phyloP scores from a whole-genome alignment of 2,113 vertebrate species.

The Petaurus breviceps region DNA sequence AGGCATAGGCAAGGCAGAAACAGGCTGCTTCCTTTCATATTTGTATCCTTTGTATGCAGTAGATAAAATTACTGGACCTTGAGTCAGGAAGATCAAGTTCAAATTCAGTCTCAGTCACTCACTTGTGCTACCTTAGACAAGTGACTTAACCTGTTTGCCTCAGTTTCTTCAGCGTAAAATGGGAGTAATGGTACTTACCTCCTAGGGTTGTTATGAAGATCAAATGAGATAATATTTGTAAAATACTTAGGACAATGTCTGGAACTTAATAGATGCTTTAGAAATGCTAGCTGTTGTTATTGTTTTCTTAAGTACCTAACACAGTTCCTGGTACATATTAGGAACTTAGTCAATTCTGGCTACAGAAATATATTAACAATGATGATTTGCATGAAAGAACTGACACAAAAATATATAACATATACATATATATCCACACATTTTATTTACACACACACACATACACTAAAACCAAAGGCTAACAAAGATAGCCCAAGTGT shows the following conservation, averaged over 20 bases:
- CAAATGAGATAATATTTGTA: not conserved
- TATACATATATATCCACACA: no score
- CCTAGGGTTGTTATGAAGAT: not conserved
- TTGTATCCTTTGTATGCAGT: not conserved
- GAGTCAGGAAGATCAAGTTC: not conserved
- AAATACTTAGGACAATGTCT: not conserved
- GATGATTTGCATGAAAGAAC: not conserved
- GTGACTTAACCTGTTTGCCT: not conserved
- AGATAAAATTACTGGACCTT: not conserved
- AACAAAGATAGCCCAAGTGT: not conserved
- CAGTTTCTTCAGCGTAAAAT: not conserved
- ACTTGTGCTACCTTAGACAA: no score
- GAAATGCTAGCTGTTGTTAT: not conserved
- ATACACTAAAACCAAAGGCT: not conserved
- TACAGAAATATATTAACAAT: not conserved
- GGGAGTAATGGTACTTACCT: not conserved
- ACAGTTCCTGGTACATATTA: not conserved
- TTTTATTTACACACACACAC: no score
- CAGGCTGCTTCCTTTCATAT: not conserved
- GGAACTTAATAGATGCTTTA: not conserved
- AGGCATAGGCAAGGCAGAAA: not conserved
- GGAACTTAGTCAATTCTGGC: not conserved
- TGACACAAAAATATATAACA: no score
- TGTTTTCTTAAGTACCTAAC: not conserved
- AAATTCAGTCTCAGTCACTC: no score